These are phyloP conservation scores for Drosophila lacicola DNA, from an alignment of 2,888 invertebrate genomes.

Conservation along the genomic window DNA sequence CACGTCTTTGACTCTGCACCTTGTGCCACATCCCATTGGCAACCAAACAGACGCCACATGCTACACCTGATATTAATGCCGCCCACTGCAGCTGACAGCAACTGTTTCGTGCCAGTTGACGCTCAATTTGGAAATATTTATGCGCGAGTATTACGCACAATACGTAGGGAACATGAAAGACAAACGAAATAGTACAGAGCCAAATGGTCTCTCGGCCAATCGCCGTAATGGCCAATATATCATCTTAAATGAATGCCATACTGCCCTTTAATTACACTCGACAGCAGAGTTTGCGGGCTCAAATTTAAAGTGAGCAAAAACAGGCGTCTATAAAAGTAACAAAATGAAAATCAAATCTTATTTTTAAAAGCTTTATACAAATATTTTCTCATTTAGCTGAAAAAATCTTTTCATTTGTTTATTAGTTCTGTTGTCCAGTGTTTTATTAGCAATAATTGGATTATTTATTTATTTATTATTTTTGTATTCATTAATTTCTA, in stretches of 20 bases:
- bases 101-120: constrained; percentile 58
- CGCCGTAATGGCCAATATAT: constrained; percentile 35
- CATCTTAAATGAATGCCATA: constrained; percentile 17
- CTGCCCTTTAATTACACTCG: constrained; percentile 37
- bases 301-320: too few species aligned
- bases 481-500: constrained; percentile 12
- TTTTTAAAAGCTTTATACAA: background rate
- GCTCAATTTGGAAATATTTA: constrained; percentile 55
- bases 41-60: background rate
- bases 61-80: constrained; percentile 41
- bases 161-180: constrained; percentile 26
- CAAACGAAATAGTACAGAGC: constrained; percentile 3
- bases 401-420: background rate
- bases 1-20: constrained; percentile 11
- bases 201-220: constrained; percentile 47
- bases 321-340: background rate
- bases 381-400: background rate
- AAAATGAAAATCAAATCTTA: background rate
- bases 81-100: constrained; percentile 48
- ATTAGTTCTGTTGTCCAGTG: constrained; percentile 21
- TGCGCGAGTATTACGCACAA: constrained; percentile 49
- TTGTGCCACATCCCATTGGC: constrained; percentile 7
- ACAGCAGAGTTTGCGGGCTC: constrained; percentile 7
- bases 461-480: constrained; percentile 14
- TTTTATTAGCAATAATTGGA: constrained; percentile 22